A percentile compares a stretch with the other conserved stretches of the same genome.
Evolutionary conservation across 2,888 invertebrate species (phyloP).

Genomic region (Galerucella pusilla): DNA sequence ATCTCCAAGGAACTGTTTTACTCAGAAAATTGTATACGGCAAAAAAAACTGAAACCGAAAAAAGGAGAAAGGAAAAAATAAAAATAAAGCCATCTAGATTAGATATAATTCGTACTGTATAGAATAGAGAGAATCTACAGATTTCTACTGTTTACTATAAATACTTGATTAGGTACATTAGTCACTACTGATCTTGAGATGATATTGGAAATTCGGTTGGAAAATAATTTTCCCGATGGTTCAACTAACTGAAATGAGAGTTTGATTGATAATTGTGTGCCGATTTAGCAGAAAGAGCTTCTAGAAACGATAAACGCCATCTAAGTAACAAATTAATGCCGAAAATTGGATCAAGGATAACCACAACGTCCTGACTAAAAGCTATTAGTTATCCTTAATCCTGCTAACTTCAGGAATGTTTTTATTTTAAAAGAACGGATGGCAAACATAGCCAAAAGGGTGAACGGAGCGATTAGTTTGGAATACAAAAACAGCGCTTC

Average conservation of each 20-base stretch:
- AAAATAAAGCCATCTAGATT: too few species aligned
- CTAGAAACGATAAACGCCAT: constrained; percentile 11
- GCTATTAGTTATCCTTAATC: constrained; percentile 35
- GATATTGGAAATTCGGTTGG: constrained; percentile 1
- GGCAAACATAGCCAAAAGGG: neutral
- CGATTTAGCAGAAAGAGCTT: constrained; percentile 17
- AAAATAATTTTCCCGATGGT: constrained; percentile 14
- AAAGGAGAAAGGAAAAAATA: too few species aligned
- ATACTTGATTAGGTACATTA: neutral
- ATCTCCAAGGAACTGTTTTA: too few species aligned
- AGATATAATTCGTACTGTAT: too few species aligned
- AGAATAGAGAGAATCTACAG: neutral
- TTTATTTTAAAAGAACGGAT: constrained; percentile 19
- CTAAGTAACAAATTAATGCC: constrained; percentile 29
- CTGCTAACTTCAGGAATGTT: constrained; percentile 14
- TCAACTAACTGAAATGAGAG: constrained; percentile 13
- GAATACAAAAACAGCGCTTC: constrained; percentile 2
- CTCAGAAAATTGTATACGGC: too few species aligned
- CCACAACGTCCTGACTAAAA: constrained; percentile 23
- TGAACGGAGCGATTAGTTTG: neutral
- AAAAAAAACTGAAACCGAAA: too few species aligned
- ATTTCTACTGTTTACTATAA: neutral
- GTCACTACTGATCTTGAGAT: neutral
- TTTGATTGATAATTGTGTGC: constrained; percentile 33
- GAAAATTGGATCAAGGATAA: constrained; percentile 31